phyloP scores from a whole-genome alignment of 2,797 vertebrate genomes.

The Takifugu ocellatus region DNA sequence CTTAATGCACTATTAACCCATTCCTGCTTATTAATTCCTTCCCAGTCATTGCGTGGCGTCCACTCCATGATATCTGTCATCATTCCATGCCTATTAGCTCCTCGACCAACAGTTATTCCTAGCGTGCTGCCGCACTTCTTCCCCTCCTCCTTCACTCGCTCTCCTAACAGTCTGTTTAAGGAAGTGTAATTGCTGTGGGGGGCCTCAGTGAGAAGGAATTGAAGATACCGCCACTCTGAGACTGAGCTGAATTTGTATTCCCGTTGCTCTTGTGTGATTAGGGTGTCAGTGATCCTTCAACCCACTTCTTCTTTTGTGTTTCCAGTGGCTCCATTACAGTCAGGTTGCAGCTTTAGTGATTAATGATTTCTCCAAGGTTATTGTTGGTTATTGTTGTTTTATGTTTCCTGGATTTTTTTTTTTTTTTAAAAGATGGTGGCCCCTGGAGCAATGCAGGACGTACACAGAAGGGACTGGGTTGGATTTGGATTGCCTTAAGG shows the following conservation, averaged over 20 bases:
- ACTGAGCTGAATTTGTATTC: slow-evolving; percentile 29
- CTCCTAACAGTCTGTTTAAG: slow-evolving; percentile 55
- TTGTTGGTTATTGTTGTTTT: slow-evolving; percentile 21
- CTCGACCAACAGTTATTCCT: slow-evolving; percentile 71
- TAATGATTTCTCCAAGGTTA: slow-evolving; percentile 19
- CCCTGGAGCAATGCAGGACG: neutral
- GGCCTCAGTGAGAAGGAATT: slow-evolving; percentile 39
- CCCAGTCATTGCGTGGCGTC: slow-evolving; percentile 88
- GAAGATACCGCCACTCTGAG: slow-evolving; percentile 39
- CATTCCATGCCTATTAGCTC: slow-evolving; percentile 78
- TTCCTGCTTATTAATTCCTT: slow-evolving; percentile 99
- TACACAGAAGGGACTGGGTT: neutral
- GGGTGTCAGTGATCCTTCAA: slow-evolving; percentile 7
- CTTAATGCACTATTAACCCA: slow-evolving; percentile 99
- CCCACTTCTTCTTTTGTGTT: slow-evolving; percentile 20
- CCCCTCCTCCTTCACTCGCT: slow-evolving; percentile 5
- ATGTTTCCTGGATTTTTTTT: slow-evolving; percentile 8
- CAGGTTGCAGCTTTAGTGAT: slow-evolving; percentile 26
- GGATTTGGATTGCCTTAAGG: neutral
- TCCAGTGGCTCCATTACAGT: slow-evolving; percentile 23
- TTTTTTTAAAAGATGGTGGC: neutral
- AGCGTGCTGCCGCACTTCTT: slow-evolving; percentile 41
- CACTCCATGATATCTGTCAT: slow-evolving; percentile 80
- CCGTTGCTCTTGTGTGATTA: slow-evolving; percentile 37
- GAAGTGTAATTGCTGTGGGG: slow-evolving; percentile 54